Conservation (phyloP, 2,113 vertebrate species). For the Entelurus aequoreus region DNA sequence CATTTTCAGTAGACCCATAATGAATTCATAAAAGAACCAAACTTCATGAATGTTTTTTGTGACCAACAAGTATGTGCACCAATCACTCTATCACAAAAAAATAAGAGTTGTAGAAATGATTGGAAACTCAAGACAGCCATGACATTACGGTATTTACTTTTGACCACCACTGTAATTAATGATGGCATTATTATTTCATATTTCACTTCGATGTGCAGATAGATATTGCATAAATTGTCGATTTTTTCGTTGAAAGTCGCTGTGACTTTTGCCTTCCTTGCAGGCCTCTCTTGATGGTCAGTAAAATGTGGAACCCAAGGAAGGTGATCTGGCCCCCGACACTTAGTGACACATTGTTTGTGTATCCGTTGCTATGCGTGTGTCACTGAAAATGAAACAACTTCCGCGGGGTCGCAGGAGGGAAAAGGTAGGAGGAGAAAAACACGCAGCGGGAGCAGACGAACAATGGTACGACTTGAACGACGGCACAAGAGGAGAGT, state of each 20-base stretch:
- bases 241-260: not conserved
- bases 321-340: not conserved
- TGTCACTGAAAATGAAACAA: conserved; percentile 27
- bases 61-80: no score
- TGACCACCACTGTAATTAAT: no score
- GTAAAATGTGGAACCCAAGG: not conserved
- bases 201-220: not conserved
- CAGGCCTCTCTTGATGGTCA: conserved; percentile 2
- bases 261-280: not conserved
- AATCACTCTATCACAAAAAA: no score
- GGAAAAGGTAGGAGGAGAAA: conserved; percentile 24
- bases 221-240: not conserved
- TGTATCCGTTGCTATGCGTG: conserved; percentile 12
- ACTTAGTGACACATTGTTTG: conserved; percentile 8
- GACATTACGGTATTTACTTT: no score
- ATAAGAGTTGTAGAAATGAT: no score
- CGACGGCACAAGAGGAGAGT: conserved; percentile 41
- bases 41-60: no score
- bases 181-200: no score
- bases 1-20: no score
- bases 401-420: conserved; percentile 15
- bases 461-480: conserved; percentile 59
- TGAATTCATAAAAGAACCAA: no score
- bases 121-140: no score
- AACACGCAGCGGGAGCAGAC: conserved; percentile 45